Conservation (phyloP, 2,888 invertebrate species). For the Willowsia nigromaculata region DNA sequence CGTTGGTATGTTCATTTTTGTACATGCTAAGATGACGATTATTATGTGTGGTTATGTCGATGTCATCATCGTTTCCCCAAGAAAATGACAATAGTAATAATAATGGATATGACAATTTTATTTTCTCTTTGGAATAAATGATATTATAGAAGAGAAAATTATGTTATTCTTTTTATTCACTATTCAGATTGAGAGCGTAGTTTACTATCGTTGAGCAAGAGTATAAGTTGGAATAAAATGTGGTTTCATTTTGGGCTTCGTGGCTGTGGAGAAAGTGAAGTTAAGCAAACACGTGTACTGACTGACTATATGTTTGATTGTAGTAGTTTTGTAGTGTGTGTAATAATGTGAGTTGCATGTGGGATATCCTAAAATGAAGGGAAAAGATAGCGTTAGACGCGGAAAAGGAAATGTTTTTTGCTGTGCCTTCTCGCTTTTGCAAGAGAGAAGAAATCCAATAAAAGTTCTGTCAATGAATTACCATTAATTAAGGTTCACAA, state of each 20-base stretch:
- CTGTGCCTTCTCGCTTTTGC: neutral
- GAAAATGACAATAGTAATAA: constrained; percentile 17
- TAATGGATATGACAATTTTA: constrained; percentile 31
- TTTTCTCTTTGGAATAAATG: neutral
- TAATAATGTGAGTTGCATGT: neutral
- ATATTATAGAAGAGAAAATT: neutral
- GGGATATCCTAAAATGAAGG: neutral
- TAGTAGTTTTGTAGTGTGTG: neutral
- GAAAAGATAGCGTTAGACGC: neutral
- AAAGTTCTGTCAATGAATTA: constrained; percentile 71
- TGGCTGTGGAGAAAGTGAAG: neutral
- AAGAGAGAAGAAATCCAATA: constrained; percentile 54
- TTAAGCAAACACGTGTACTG: neutral
- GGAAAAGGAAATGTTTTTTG: too few species aligned
- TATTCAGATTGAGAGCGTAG: neutral
- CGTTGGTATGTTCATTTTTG: too few species aligned
- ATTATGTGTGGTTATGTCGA: constrained; percentile 32
- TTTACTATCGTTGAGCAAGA: neutral
- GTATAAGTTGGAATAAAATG: neutral
- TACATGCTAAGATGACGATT: neutral
- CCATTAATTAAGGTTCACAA: constrained; percentile 71
- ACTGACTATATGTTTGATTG: neutral
- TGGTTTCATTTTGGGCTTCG: neutral
- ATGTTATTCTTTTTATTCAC: neutral
- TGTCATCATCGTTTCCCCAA: neutral